Evolutionary conservation across 2,797 vertebrate genomes (phyloP).

Genomic region (Falco rusticolus): DNA sequence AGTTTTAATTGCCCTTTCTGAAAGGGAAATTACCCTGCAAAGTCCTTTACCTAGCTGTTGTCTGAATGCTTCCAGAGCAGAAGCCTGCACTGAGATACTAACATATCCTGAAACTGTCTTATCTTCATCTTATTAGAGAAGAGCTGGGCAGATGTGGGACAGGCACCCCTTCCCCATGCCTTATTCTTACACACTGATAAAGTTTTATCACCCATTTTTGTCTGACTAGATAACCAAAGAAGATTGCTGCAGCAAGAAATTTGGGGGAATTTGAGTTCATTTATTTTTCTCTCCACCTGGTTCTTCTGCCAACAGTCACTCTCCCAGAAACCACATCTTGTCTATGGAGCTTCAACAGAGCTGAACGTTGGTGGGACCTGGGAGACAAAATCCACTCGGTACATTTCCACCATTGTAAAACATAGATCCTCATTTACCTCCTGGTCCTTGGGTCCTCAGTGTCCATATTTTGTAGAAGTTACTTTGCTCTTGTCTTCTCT

Average conservation of each 20-base stretch:
- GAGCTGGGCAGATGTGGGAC: neutral
- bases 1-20: conserved; percentile 41
- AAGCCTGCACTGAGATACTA: neutral
- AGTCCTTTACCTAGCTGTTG: neutral
- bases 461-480: neutral
- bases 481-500: neutral
- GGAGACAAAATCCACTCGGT: neutral
- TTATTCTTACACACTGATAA: neutral
- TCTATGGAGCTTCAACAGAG: neutral
- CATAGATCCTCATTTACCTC: neutral
- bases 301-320: neutral
- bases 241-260: neutral
- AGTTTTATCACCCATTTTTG: neutral
- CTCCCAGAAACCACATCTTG: neutral
- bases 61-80: neutral
- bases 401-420: neutral
- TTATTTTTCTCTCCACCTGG: neutral
- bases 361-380: neutral
- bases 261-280: neutral
- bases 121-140: neutral
- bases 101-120: neutral
- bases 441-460: neutral
- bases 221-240: neutral
- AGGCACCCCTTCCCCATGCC: neutral
- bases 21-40: conserved; percentile 25